Evolutionary conservation across 2,888 invertebrate genomes (phyloP).

Genomic region (Parasteatoda lunata): DNA sequence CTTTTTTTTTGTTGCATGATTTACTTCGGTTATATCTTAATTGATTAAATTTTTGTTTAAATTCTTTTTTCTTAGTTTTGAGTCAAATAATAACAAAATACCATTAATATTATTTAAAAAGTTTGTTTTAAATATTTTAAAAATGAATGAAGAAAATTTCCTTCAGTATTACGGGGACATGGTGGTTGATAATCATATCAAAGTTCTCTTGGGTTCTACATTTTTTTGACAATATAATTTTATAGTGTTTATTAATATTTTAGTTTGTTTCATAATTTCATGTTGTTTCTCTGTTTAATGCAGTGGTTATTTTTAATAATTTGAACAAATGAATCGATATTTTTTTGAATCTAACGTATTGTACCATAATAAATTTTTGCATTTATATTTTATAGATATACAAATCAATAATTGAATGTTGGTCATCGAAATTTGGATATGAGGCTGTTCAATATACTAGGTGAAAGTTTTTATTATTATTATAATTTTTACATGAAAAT

Average conservation of each 20-base stretch:
- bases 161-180: neutral
- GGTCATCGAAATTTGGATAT: conserved; percentile 59
- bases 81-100: neutral
- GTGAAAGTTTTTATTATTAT: conserved; percentile 5
- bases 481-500: neutral
- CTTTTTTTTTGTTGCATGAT: no score
- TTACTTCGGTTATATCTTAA: neutral
- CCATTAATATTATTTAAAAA: neutral
- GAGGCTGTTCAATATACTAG: conserved; percentile 60
- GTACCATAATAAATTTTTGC: no score
- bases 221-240: neutral
- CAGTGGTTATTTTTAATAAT: neutral
- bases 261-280: neutral
- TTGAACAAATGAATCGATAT: neutral
- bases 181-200: neutral
- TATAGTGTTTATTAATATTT: neutral
- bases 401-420: conserved; percentile 43
- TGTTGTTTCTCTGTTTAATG: neutral
- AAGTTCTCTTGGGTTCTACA: neutral
- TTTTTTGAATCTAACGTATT: no score
- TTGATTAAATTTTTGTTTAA: neutral
- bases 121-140: neutral
- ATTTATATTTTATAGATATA: conserved; percentile 22
- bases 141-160: neutral
- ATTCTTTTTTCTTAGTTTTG: neutral